Percentiles rank a stretch among this genome's conserved stretches.
These are phyloP conservation scores for Glaucopsyche alexis DNA, from an alignment of 2,888 invertebrate species.

Conservation along the genomic window DNA sequence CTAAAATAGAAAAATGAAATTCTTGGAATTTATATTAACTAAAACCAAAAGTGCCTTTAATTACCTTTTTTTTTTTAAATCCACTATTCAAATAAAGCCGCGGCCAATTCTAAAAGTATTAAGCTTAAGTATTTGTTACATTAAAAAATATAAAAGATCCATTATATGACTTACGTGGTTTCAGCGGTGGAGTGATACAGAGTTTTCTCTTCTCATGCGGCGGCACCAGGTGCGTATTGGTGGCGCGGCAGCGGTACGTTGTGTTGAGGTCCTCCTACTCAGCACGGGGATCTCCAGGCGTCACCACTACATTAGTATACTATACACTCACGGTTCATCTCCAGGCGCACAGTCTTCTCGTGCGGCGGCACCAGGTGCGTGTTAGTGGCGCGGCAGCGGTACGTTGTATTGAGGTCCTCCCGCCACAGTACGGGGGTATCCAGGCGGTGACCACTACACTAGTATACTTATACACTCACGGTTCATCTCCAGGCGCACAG, in stretches of 20 bases:
- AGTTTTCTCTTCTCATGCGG: conserved; percentile 82
- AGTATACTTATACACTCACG: too few relatives aligned
- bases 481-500: too few relatives aligned
- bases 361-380: conserved; percentile 91
- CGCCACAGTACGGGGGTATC: conserved; percentile 86
- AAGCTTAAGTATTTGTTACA: too few relatives aligned
- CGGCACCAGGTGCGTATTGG: conserved; percentile 90
- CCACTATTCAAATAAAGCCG: neutral
- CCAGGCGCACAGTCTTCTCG: conserved; percentile 88
- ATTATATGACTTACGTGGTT: too few relatives aligned
- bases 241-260: conserved; percentile 91
- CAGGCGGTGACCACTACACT: conserved; percentile 89
- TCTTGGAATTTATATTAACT: neutral
- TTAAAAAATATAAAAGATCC: too few relatives aligned
- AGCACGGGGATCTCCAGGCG: conserved; percentile 86
- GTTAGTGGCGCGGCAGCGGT: conserved; percentile 92
- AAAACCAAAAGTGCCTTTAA: neutral
- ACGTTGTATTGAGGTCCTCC: conserved; percentile 90
- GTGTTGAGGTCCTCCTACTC: conserved; percentile 89
- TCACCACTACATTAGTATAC: conserved; percentile 82
- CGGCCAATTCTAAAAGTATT: too few relatives aligned
- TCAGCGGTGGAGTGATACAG: too few relatives aligned
- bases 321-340: conserved; percentile 87
- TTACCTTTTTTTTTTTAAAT: neutral
- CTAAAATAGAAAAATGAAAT: neutral